These are phyloP conservation scores for Lottia scabra DNA, from an alignment of 2,888 invertebrate species.

Conservation along the genomic window DNA sequence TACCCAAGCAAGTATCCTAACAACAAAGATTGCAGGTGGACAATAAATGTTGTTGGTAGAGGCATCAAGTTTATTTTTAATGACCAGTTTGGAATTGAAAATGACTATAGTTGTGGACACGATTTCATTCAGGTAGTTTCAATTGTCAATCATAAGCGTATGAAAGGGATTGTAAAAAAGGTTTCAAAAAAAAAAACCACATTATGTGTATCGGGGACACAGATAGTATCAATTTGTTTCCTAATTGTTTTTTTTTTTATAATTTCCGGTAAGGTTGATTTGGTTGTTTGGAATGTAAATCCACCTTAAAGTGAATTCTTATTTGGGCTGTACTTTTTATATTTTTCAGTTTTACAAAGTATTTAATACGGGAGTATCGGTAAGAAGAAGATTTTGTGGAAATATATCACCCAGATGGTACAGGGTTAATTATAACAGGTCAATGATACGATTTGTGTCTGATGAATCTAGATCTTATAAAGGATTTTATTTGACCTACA, in stretches of 20 bases:
- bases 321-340: too few relatives aligned
- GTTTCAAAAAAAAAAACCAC: too few relatives aligned
- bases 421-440: neutral
- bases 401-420: neutral
- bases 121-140: neutral
- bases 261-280: too few relatives aligned
- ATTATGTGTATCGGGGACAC: too few relatives aligned
- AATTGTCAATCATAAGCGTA: neutral
- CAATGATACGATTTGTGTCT: neutral
- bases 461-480: neutral
- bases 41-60: neutral
- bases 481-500: neutral
- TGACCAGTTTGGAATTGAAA: neutral
- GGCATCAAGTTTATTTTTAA: neutral
- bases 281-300: too few relatives aligned
- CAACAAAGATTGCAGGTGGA: neutral
- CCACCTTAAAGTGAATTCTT: too few relatives aligned
- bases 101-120: neutral
- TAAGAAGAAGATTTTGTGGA: neutral
- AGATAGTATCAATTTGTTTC: too few relatives aligned
- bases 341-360: neutral
- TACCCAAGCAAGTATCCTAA: neutral
- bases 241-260: too few relatives aligned
- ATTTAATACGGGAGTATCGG: neutral
- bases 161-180: too few relatives aligned